phyloP scores from a whole-genome alignment of 2,797 vertebrate genomes.

The Simalia tracyae region DNA sequence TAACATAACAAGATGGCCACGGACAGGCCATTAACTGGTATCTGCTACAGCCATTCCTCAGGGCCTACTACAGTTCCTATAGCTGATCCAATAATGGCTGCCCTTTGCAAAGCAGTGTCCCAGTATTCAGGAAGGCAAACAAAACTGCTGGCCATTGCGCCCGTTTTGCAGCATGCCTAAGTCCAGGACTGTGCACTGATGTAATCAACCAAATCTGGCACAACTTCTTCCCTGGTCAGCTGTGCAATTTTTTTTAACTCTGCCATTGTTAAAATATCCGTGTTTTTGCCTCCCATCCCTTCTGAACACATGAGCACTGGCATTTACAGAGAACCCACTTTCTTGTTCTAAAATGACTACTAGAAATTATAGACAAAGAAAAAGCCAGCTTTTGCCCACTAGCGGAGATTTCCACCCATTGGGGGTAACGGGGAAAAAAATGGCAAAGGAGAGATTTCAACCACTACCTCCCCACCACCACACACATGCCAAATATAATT shows the following conservation, averaged over 20 bases:
- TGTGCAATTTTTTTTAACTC: not conserved
- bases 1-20: not conserved
- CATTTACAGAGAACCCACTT: not conserved
- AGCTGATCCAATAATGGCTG: not conserved
- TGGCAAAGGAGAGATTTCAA: not conserved
- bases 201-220: not conserved
- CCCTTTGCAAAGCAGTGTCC: not conserved
- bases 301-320: not conserved
- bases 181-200: not conserved
- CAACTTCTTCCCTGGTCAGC: not conserved
- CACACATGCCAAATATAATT: not conserved
- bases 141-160: no score
- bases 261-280: not conserved
- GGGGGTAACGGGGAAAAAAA: not conserved
- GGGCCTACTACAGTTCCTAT: not conserved
- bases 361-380: not conserved
- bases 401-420: not conserved
- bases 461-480: not conserved
- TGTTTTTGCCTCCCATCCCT: not conserved
- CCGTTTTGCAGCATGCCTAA: not conserved
- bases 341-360: not conserved
- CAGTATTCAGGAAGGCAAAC: not conserved
- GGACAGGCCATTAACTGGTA: not conserved
- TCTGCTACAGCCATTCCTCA: not conserved
- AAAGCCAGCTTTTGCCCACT: not conserved